Percentiles rank a stretch among this genome's conserved stretches.
phyloP scores from a whole-genome alignment of 92 coral and sea anemone species.

The Zoanthus sociatus region DNA sequence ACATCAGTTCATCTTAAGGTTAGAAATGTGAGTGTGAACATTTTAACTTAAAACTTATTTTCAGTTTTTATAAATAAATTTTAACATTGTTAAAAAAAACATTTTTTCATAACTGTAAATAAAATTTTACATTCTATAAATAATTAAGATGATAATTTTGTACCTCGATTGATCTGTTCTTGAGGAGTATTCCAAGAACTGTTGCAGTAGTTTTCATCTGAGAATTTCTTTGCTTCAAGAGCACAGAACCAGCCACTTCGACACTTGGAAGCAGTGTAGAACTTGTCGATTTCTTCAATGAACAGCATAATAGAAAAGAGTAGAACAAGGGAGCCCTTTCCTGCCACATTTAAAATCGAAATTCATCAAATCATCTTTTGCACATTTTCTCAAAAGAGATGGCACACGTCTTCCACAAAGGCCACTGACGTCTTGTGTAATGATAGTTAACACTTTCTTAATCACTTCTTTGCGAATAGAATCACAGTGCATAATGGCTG shows the following conservation, averaged over 20 bases:
- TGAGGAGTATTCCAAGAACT: constrained; percentile 71
- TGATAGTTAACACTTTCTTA: constrained; percentile 42
- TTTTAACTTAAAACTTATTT: no score
- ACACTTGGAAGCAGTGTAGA: constrained; percentile 56
- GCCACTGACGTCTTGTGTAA: constrained; percentile 57
- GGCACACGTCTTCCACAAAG: constrained; percentile 65
- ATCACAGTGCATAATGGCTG: constrained; percentile 68
- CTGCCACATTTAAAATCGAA: constrained; percentile 66
- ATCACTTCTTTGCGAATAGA: constrained; percentile 47
- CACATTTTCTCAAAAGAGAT: constrained; percentile 62
- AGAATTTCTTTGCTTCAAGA: constrained; percentile 70
- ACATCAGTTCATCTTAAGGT: no score
- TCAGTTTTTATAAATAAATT: no score
- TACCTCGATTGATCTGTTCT: constrained; percentile 70
- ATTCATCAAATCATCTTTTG: constrained; percentile 45
- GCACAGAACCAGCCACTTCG: constrained; percentile 74
- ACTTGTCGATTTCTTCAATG: constrained; percentile 35
- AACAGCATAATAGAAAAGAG: constrained; percentile 39
- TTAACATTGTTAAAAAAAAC: no score
- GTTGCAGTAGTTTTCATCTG: constrained; percentile 72
- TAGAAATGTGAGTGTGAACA: no score
- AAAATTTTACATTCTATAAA: no score
- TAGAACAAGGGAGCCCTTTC: constrained; percentile 78
- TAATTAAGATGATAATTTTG: no score
- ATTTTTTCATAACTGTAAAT: no score